Percentiles rank a stretch among this genome's conserved stretches.
Conservation (phyloP, 2,888 invertebrate species). For the Pediacus dermestoides region DNA sequence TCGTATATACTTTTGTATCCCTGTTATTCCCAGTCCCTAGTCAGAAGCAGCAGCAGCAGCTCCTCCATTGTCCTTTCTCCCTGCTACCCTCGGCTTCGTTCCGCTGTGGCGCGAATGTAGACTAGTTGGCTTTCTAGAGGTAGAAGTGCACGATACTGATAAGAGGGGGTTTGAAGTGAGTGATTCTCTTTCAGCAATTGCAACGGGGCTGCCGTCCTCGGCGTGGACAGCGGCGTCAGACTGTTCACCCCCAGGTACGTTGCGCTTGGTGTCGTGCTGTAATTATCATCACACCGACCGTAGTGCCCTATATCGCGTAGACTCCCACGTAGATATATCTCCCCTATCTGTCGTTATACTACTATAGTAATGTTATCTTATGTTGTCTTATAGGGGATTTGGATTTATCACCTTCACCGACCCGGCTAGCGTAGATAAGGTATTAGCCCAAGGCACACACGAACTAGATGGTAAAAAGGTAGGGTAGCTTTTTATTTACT, state of each 20-base stretch:
- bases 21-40: no score
- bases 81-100: constrained; percentile 6
- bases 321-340: constrained; percentile 18
- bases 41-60: no score
- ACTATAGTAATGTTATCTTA: constrained; percentile 43
- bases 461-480: constrained; percentile 99
- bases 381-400: constrained; percentile 82
- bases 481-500: constrained; percentile 48
- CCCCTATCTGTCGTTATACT: constrained; percentile 14
- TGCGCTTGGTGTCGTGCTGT: constrained; percentile 39
- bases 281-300: constrained; percentile 11
- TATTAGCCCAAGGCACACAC: constrained; percentile 96
- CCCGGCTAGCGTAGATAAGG: constrained; percentile 98
- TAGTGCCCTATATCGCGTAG: constrained; percentile 13
- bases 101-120: constrained; percentile 21
- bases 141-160: constrained; percentile 47
- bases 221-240: constrained; percentile 52
- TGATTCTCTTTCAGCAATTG: constrained; percentile 54
- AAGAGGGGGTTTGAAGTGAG: constrained; percentile 51
- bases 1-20: no score
- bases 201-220: constrained; percentile 50
- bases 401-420: constrained; percentile 99
- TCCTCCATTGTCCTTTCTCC: constrained; percentile 1
- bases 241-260: constrained; percentile 57
- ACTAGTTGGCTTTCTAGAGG: constrained; percentile 40